These are phyloP conservation scores for Anabas testudineus DNA, from an alignment of 2,797 vertebrate species.

Conservation along the genomic window DNA sequence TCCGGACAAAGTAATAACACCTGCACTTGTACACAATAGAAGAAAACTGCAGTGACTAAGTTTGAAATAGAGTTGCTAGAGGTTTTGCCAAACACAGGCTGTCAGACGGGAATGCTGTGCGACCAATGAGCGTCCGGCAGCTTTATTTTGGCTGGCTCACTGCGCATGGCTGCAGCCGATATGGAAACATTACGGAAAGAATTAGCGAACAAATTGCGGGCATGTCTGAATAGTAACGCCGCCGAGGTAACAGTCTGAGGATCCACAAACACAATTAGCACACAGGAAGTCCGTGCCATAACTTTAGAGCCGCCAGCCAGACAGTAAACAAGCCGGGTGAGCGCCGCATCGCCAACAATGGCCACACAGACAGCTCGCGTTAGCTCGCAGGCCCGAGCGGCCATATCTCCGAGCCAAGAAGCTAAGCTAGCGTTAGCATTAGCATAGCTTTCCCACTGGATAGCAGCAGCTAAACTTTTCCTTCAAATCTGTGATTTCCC, in stretches of 20 bases:
- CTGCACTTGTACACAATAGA: neutral
- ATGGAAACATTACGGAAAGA: constrained; percentile 69
- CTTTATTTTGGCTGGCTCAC: constrained; percentile 76
- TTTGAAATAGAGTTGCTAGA: neutral
- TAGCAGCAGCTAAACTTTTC: constrained; percentile 84
- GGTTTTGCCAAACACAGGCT: constrained; percentile 37
- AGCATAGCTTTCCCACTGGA: constrained; percentile 74
- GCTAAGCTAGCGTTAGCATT: constrained; percentile 63
- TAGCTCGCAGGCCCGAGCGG: constrained; percentile 79
- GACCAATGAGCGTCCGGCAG: constrained; percentile 71
- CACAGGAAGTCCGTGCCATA: constrained; percentile 40
- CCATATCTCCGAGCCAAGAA: constrained; percentile 60
- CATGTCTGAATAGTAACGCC: constrained; percentile 53
- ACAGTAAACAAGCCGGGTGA: constrained; percentile 60
- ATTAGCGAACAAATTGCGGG: constrained; percentile 65
- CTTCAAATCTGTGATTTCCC: constrained; percentile 77
- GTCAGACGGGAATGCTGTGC: constrained; percentile 58
- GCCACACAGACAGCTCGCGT: constrained; percentile 20
- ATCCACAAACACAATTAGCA: constrained; percentile 17
- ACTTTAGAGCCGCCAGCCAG: constrained; percentile 54
- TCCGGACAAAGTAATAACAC: neutral
- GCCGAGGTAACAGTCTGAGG: constrained; percentile 23
- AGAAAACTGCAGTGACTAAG: neutral
- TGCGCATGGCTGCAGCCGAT: constrained; percentile 83
- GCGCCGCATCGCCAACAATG: constrained; percentile 49